Percentiles rank a stretch among this genome's conserved stretches.
Evolutionary conservation across 1,140 invertebrate species (phyloP).

Genomic region (Tetragonula clypearis): DNA sequence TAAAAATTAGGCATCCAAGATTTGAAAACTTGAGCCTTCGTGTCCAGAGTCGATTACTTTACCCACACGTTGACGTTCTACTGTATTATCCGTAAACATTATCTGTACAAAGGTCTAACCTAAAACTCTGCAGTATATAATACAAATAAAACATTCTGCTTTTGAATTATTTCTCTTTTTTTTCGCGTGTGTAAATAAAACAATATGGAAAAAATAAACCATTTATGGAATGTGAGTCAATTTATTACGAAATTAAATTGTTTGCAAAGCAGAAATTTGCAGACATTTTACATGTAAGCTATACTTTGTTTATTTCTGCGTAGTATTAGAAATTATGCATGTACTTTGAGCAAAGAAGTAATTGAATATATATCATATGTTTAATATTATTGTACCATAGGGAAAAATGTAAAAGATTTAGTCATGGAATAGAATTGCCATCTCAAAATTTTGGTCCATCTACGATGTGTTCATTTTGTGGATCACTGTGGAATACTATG

Average conservation of each 20-base stretch:
- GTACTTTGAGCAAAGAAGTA: conserved; percentile 21
- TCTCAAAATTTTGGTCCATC: conserved; percentile 70
- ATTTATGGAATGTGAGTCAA: conserved; percentile 71
- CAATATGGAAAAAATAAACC: conserved; percentile 66
- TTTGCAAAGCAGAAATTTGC: conserved; percentile 44
- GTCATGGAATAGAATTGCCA: conserved; percentile 57
- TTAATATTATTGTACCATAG: conserved; percentile 60
- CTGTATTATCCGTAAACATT: not conserved
- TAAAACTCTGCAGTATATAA: not conserved
- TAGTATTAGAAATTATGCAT: not conserved
- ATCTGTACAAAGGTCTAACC: not conserved
- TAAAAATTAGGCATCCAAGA: too few relatives aligned
- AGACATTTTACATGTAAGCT: conserved; percentile 71
- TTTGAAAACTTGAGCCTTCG: too few relatives aligned
- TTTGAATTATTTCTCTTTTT: not conserved
- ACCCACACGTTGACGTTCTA: too few relatives aligned
- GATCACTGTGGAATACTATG: conserved; percentile 70
- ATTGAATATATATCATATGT: not conserved
- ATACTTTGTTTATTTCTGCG: conserved; percentile 19
- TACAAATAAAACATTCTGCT: not conserved
- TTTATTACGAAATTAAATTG: conserved; percentile 60
- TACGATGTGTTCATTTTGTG: conserved; percentile 75
- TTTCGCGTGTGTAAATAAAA: not conserved
- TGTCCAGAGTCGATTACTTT: too few relatives aligned
- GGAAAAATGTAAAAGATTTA: conserved; percentile 60